Evolutionary conservation across 2,113 vertebrate genomes (phyloP), one percentile per base, ranked within the genome.

Genomic region (Ictalurus punctatus): DNA sequence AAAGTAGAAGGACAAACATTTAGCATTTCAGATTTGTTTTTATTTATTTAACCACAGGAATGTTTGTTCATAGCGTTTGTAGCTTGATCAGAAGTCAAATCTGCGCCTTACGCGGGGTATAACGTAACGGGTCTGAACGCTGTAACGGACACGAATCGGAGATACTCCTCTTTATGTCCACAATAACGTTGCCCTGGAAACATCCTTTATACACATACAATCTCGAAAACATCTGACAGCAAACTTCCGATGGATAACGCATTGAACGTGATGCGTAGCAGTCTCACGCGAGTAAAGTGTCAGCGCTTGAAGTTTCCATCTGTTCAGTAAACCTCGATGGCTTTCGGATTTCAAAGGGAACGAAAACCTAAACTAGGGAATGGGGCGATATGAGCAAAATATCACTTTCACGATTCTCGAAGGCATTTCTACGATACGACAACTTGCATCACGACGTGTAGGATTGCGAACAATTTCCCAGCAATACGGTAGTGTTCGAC

Each of bases 171-270:
- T 13, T 69, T 30, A 69, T 69, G 16, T 71, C n/a, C 14, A 16
- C 1, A 1, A 71, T 71, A 71, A 17, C 69, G 88, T 63, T 63
- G 40, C 81, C 88, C 58, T 82, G 85, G 61, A 40, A 13, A 87
- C 59, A 27, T 61, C 71, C 59, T 56, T 85, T 67, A 65, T 71
- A 48, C 76, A 76, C 21, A 23, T 44, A 76, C 37, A 25, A 37
- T 37, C 73, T 44, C 21, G 37, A 19, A 52, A 52, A 74, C 0
- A 40, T 40, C 71, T 21, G 16, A 21, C 71, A 74, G 21, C 37
- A 74, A 21, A 40, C 69, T 34, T 34, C 69, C 17, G 67, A 34
- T 34, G 7, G 1, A 6, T 34, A 71, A 5, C n/a, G 16, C n/a
- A 69, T 25, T 2, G 8, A 23, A 63, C 25, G 13, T 56, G 54